These are phyloP conservation scores for Drosophila takahashii DNA, from an alignment of 1,140 invertebrate species.

Conservation along the genomic window DNA sequence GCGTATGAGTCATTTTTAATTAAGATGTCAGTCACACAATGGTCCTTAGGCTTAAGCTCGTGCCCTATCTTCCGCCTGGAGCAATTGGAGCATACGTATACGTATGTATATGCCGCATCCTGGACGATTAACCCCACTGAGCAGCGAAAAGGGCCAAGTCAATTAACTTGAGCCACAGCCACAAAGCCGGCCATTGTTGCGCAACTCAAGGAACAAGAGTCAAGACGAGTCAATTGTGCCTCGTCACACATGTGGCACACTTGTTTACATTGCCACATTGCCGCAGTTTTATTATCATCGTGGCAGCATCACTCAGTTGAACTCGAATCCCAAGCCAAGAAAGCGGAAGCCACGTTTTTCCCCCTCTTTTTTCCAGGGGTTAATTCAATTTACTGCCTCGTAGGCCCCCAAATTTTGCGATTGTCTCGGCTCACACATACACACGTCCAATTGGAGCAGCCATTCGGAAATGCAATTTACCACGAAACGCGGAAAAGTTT, in stretches of 20 bases:
- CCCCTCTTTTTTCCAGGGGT: slow-evolving; percentile 5
- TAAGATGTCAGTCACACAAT: slow-evolving; percentile 59
- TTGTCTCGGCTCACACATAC: slow-evolving; percentile 14
- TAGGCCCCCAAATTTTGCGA: slow-evolving; percentile 1
- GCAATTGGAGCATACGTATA: slow-evolving; percentile 39
- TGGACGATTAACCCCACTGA: slow-evolving; percentile 55
- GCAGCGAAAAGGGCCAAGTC: slow-evolving; percentile 33
- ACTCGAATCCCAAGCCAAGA: slow-evolving; percentile 26
- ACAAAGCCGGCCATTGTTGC: slow-evolving; percentile 26
- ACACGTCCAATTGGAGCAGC: slow-evolving; percentile 3
- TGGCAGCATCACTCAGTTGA: slow-evolving; percentile 15
- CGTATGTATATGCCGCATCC: slow-evolving; percentile 11
- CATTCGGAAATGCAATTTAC: slow-evolving; percentile 54
- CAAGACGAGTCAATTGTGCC: slow-evolving; percentile 45
- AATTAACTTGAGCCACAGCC: slow-evolving; percentile 61
- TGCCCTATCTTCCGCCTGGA: slow-evolving; percentile 64
- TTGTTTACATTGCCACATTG: slow-evolving; percentile 50
- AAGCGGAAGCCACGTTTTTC: slow-evolving; percentile 55
- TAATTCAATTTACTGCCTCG: slow-evolving; percentile 71
- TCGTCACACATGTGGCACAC: slow-evolving; percentile 63
- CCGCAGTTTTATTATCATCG: slow-evolving; percentile 58
- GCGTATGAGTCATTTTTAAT: slow-evolving; percentile 64
- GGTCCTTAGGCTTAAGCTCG: slow-evolving; percentile 23
- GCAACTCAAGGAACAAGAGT: slow-evolving; percentile 7
- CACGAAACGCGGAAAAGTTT: slow-evolving; percentile 41